These are phyloP conservation scores for Drepanosiphum platanoidis DNA, from an alignment of 2,888 invertebrate genomes.

Conservation along the genomic window DNA sequence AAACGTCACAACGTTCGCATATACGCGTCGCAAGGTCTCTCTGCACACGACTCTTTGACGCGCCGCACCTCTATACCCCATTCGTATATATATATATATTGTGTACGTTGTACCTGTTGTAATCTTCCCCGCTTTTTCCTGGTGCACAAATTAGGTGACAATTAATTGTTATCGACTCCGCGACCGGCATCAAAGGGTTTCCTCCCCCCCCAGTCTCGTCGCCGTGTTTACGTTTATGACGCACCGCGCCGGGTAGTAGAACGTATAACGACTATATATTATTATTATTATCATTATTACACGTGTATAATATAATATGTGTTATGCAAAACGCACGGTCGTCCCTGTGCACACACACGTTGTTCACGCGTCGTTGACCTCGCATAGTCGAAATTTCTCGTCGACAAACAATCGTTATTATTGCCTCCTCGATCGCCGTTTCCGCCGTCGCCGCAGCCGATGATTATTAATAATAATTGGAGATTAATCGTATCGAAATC, in stretches of 20 bases:
- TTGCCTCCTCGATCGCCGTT: conserved; percentile 8
- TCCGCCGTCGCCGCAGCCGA: neutral
- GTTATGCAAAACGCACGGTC: neutral
- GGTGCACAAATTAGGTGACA: conserved; percentile 37
- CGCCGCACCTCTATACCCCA: too few relatives aligned
- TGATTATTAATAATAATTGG: conserved; percentile 34
- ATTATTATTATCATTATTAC: too few relatives aligned
- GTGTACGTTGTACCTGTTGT: neutral
- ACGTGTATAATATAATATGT: neutral
- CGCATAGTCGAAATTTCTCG: conserved; percentile 16
- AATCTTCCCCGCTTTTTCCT: neutral
- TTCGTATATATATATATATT: too few relatives aligned
- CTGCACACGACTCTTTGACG: neutral
- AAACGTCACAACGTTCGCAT: neutral
- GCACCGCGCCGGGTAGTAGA: neutral
- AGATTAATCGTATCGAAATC: conserved; percentile 16
- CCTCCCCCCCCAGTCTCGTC: too few relatives aligned
- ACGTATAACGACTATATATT: neutral
- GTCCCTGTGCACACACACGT: neutral
- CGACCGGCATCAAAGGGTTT: conserved; percentile 24
- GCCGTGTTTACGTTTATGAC: neutral
- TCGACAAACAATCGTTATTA: conserved; percentile 40
- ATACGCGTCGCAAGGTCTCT: neutral
- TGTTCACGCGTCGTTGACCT: conserved; percentile 38
- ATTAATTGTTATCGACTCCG: conserved; percentile 36